Evolutionary conservation across 2,113 vertebrate genomes (phyloP).

Genomic region (Notarius quadriscutis): DNA sequence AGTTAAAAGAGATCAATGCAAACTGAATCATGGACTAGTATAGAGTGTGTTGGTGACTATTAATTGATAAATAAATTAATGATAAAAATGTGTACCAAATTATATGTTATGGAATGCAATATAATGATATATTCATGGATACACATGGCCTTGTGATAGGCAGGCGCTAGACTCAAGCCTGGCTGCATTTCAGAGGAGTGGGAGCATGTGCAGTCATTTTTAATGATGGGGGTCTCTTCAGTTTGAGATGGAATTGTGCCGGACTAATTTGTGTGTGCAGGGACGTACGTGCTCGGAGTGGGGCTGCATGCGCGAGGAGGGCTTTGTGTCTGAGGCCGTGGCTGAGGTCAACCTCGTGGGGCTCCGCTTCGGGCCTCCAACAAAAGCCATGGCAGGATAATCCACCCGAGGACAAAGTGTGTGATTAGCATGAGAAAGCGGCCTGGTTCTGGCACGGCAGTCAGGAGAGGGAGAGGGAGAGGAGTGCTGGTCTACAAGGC

Average conservation of each 20-base stretch:
- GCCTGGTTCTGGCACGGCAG: conserved; percentile 67
- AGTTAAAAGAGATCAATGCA: conserved; percentile 9
- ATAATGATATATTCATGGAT: conserved; percentile 9
- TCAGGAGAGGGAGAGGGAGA: conserved; percentile 65
- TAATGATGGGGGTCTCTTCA: conserved; percentile 53
- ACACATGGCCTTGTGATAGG: neutral
- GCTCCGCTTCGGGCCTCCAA: conserved; percentile 72
- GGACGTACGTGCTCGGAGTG: conserved; percentile 48
- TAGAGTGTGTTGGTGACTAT: neutral
- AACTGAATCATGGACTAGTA: conserved; percentile 2
- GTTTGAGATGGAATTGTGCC: conserved; percentile 62
- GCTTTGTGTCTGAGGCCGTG: conserved; percentile 72
- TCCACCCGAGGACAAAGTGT: conserved; percentile 78
- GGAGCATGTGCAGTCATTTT: conserved; percentile 50
- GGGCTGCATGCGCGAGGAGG: conserved; percentile 66
- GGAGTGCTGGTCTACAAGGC: conserved; percentile 75
- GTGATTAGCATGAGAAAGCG: conserved; percentile 80
- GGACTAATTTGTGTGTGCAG: conserved; percentile 65
- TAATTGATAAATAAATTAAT: neutral
- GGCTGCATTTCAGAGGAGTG: conserved; percentile 34
- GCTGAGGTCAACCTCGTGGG: conserved; percentile 75
- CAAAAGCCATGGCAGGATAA: conserved; percentile 78
- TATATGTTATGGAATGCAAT: conserved; percentile 3
- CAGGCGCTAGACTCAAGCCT: conserved; percentile 18
- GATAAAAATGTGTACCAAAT: neutral